Percentiles rank a stretch among this genome's conserved stretches.
These are phyloP conservation scores for Menidia menidia DNA, from an alignment of 2,797 vertebrate species.

Conservation along the genomic window DNA sequence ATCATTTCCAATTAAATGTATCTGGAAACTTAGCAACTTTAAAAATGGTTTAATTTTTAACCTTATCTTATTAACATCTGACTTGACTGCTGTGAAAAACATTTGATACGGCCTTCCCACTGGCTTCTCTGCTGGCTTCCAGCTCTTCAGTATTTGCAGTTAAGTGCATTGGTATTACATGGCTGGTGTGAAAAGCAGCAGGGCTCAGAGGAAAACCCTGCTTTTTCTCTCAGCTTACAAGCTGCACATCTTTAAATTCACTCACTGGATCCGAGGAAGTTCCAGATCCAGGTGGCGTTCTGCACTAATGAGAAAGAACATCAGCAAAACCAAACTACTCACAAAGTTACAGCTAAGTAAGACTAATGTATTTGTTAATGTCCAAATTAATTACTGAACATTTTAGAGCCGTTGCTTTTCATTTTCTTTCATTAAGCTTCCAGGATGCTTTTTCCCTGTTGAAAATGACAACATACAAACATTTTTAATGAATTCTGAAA, in stretches of 20 bases:
- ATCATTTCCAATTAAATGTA: too few species aligned
- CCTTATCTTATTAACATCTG: neutral
- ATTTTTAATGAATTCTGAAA: conserved; percentile 60
- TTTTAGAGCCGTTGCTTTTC: conserved; percentile 63
- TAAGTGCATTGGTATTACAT: conserved; percentile 48
- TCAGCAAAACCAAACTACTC: conserved; percentile 60
- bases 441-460: conserved; percentile 35
- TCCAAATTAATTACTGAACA: conserved; percentile 67
- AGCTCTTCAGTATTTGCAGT: conserved; percentile 19
- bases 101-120: conserved; percentile 23
- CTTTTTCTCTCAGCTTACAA: conserved; percentile 33
- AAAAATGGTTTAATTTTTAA: neutral
- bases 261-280: conserved; percentile 37
- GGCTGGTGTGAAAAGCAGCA: conserved; percentile 44
- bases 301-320: conserved; percentile 63
- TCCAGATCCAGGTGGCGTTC: conserved; percentile 64
- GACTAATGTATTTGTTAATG: conserved; percentile 77
- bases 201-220: conserved; percentile 32
- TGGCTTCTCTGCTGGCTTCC: conserved; percentile 9
- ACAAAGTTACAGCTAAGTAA: conserved; percentile 60
- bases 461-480: conserved; percentile 52
- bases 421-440: conserved; percentile 70
- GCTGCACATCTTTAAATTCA: conserved; percentile 52
- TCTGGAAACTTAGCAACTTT: too few species aligned
- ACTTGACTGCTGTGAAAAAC: conserved; percentile 6